phyloP scores from a whole-genome alignment of 1,140 invertebrate species.

The Planococcus citri region DNA sequence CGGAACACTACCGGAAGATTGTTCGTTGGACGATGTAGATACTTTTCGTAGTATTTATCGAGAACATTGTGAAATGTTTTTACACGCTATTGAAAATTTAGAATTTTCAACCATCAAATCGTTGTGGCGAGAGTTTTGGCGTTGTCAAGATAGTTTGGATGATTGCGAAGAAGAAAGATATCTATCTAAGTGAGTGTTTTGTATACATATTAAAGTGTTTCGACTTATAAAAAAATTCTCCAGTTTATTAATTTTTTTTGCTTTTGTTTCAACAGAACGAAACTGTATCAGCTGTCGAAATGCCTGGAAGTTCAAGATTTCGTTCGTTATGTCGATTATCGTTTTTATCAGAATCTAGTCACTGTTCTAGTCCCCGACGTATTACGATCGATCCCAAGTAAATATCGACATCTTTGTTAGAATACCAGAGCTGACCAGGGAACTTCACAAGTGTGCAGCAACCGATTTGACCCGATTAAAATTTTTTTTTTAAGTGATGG shows the following conservation, averaged over 20 bases:
- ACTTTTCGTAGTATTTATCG: constrained; percentile 71
- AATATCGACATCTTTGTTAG: constrained; percentile 29
- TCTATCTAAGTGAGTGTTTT: constrained; percentile 46
- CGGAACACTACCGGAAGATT: constrained; percentile 53
- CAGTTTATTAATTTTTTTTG: neutral
- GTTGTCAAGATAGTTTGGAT: constrained; percentile 61
- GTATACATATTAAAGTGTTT: too few species aligned
- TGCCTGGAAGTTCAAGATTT: constrained; percentile 52
- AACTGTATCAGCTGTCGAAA: constrained; percentile 45
- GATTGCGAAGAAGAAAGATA: constrained; percentile 66
- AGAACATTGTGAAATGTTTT: constrained; percentile 83
- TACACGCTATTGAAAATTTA: constrained; percentile 84
- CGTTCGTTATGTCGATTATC: constrained; percentile 70
- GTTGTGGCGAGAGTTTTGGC: constrained; percentile 86
- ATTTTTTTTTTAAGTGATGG: too few species aligned
- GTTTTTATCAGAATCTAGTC: constrained; percentile 91
- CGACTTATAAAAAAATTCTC: constrained; percentile 6
- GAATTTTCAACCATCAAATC: constrained; percentile 81
- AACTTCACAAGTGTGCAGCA: too few species aligned
- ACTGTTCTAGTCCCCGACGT: constrained; percentile 94
- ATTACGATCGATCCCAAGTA: constrained; percentile 80
- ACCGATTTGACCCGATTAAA: too few species aligned
- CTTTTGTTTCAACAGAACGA: constrained; percentile 34
- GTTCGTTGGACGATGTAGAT: constrained; percentile 63
- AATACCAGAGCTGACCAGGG: too few species aligned